These are phyloP conservation scores for Mus spretus DNA, from an alignment of 2,797 vertebrate genomes.

Conservation along the genomic window DNA sequence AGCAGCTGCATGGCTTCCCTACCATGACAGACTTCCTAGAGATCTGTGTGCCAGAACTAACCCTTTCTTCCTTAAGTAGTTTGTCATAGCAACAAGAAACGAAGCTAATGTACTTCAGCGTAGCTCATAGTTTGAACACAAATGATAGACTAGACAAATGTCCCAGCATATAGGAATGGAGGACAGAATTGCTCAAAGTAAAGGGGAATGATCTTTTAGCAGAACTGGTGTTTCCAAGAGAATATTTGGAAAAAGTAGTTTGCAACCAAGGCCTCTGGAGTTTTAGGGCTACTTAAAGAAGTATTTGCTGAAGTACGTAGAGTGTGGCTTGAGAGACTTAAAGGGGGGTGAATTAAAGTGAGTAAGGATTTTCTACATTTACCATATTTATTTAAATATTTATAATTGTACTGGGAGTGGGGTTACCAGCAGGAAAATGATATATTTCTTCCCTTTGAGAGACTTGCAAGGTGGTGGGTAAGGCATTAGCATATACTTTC, in stretches of 20 bases:
- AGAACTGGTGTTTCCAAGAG: neutral
- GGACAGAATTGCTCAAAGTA: neutral
- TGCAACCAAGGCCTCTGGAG: neutral
- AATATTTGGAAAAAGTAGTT: neutral
- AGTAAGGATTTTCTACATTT: neutral
- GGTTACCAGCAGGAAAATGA: neutral
- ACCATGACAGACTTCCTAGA: neutral
- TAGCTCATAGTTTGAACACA: neutral
- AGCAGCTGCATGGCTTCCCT: neutral
- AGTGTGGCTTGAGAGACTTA: neutral
- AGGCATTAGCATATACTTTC: conserved; percentile 4
- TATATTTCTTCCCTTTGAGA: neutral
- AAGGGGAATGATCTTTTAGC: neutral
- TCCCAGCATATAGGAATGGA: neutral
- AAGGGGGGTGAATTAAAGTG: neutral
- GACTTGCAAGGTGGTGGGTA: neutral
- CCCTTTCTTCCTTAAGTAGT: neutral
- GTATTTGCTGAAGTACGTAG: neutral
- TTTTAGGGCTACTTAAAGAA: neutral
- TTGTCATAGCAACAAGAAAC: neutral
- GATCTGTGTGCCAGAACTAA: neutral
- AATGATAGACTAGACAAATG: neutral
- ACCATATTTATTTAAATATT: neutral
- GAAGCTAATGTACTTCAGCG: neutral
- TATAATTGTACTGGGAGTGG: neutral